phyloP scores from a whole-genome alignment of 2,888 invertebrate genomes.

The Dusona sp. region DNA sequence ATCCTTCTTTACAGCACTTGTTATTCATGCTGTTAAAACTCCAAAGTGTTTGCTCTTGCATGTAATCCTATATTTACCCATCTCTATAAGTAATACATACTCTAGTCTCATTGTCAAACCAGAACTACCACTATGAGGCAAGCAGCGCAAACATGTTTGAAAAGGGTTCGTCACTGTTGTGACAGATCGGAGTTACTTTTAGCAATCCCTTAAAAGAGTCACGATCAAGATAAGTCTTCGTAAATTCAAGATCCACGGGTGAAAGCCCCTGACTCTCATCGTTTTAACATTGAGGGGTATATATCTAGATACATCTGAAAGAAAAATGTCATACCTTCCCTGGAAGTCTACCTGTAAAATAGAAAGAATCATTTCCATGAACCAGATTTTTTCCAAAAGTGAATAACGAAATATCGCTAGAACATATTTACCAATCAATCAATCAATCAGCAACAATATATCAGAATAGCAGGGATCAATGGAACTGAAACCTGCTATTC shows the following conservation, averaged over 20 bases:
- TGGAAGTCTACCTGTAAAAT: neutral
- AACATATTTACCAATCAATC: neutral
- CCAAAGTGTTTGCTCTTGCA: slow-evolving; percentile 35
- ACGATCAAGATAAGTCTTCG: slow-evolving; percentile 62
- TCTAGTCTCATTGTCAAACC: slow-evolving; percentile 13
- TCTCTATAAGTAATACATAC: slow-evolving; percentile 14
- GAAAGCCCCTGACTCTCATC: slow-evolving; percentile 25
- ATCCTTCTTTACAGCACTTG: slow-evolving; percentile 25
- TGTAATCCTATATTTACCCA: slow-evolving; percentile 59
- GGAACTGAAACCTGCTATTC: neutral
- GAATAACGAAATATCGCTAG: neutral
- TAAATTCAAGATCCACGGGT: slow-evolving; percentile 52
- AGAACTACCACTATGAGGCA: neutral
- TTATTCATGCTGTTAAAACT: slow-evolving; percentile 22
- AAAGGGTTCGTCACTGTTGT: slow-evolving; percentile 67
- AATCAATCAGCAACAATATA: too few species aligned
- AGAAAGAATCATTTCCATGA: neutral
- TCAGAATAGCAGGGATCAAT: too few species aligned
- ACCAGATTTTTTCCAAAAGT: neutral
- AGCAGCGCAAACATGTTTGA: slow-evolving; percentile 50
- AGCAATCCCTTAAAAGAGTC: slow-evolving; percentile 38
- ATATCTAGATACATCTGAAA: neutral
- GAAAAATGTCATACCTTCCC: neutral
- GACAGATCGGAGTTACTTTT: slow-evolving; percentile 51
- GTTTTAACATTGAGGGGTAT: slow-evolving; percentile 8